Evolutionary conservation across 2,113 vertebrate species (phyloP), one percentile per base, ranked within the genome.

Genomic region (Bubo blakistoni): DNA sequence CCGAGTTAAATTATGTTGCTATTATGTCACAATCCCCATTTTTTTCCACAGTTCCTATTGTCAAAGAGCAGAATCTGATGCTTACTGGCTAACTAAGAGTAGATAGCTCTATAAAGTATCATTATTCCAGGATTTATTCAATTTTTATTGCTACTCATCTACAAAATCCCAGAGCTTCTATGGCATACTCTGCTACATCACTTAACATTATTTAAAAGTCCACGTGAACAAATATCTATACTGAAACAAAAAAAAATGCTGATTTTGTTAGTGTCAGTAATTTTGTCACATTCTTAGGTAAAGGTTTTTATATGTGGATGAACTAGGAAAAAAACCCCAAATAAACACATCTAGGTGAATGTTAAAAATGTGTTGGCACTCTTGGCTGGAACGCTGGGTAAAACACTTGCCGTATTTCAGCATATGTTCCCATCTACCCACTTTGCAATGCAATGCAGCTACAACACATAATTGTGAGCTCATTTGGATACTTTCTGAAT

Each of bases 401-500:
- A 82, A 96, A 90, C 42, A 73, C 86, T 88, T 81, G 83, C 86
- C 13, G 4, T 80, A 62, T 81, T 94, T 87, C 83, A 91, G 34
- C 72, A 54, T 89, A 71, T 90, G 91, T 76, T 94, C 83, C 86
- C 25, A 20, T 93, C 95, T 81, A 91, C 80, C 36, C 77, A 26
- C 91, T 96, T 89, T 57, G 61, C 77, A 94, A 91, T 46, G 61
- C 83, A 47, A 58, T 69, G 65, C 77, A 84, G 73, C 91, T 84
- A 89, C 83, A 79, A 63, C 52, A 71, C 86, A 93, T 94, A 86
- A 92, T 78, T 85, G 83, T 80, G 96, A 95, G 83, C 70, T 90
- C 88, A 72, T 94, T 87, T 93, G 94, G 94, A 81, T 81, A 72
- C 59, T 74, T 78, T 88, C 40, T 94, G 77, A 89, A 94, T 88